Evolutionary conservation across 2,888 invertebrate species (phyloP), one percentile per base, ranked within the genome.

Genomic region (Drosophila buzzatii): DNA sequence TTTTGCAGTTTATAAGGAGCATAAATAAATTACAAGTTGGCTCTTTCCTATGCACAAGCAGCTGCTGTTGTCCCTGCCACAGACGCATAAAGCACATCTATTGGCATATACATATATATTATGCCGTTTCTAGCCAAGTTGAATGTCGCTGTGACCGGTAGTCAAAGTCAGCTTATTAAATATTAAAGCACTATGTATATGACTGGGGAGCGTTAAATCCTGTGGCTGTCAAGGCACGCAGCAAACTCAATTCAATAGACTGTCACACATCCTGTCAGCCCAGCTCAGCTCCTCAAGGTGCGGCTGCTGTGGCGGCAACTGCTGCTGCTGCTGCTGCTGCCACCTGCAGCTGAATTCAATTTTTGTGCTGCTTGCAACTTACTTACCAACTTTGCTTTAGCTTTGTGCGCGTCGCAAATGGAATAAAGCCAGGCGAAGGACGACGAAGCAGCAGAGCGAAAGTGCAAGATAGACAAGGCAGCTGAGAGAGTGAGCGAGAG

Each of bases 301-400:
- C 49, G 39, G 67, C 52, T 41, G 41, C 33, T 53, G 51, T 10
- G 57, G 61, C 39, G 10, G 27, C 45, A 23, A 18, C 20, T 18
- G 27, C 45, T 37, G 37, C 14, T 31, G 42, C 31, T 31, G 23
- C 23, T n/a, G 47, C 45, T 47, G 35, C 7, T 83, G 72, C 67
- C 85, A 78, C 78, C 85, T 85, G 84, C 78, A 86, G 69, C 73
- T 68, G 79, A 89, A 83, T 85, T 85, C 69, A 81, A 89, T 89
- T 86, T 86, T 79, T 68, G 53, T 59, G 70, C 44, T 42, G 53
- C 58, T 49, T 45, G 63, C 58, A 55, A 55, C 55, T 55, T 55
- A 55, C 55, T 55, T 55, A 55, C 39, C 52, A 55, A 55, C 55
- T 55, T 55, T 55, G 41, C 55, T 55, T 55, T 55, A 27, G 55